These are phyloP conservation scores for Agrochola macilenta DNA, from an alignment of 2,888 invertebrate species.

Conservation along the genomic window DNA sequence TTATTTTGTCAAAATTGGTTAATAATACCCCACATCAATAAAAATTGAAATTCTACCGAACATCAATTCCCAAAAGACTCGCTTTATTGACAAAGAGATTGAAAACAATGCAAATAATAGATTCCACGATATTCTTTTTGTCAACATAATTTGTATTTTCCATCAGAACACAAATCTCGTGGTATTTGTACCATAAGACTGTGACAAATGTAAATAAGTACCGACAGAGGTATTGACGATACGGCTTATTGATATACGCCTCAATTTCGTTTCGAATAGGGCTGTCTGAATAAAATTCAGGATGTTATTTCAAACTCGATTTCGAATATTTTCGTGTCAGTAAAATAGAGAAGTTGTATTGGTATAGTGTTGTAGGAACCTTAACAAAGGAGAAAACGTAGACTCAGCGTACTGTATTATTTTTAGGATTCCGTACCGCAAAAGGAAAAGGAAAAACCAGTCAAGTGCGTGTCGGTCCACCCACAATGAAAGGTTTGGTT, in stretches of 20 bases:
- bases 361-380: not conserved
- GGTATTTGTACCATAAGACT: constrained; percentile 45
- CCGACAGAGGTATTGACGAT: constrained; percentile 21
- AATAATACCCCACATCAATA: not conserved
- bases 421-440: no score
- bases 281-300: constrained; percentile 18
- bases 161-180: constrained; percentile 38
- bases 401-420: no score
- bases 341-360: constrained; percentile 1
- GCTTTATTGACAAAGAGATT: constrained; percentile 22
- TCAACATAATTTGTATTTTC: constrained; percentile 53
- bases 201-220: constrained; percentile 45
- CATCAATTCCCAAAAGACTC: constrained; percentile 26
- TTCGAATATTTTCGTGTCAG: constrained; percentile 1
- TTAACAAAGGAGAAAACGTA: no score
- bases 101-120: constrained; percentile 39
- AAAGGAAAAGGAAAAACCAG: no score
- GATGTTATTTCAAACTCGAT: constrained; percentile 11
- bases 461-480: no score
- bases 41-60: not conserved
- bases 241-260: constrained; percentile 44
- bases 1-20: not conserved
- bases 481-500: no score
- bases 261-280: constrained; percentile 25
- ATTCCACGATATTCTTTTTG: constrained; percentile 11